phyloP scores from a whole-genome alignment of 64 coral and sea anemone species.

The Platygyra sinensis region DNA sequence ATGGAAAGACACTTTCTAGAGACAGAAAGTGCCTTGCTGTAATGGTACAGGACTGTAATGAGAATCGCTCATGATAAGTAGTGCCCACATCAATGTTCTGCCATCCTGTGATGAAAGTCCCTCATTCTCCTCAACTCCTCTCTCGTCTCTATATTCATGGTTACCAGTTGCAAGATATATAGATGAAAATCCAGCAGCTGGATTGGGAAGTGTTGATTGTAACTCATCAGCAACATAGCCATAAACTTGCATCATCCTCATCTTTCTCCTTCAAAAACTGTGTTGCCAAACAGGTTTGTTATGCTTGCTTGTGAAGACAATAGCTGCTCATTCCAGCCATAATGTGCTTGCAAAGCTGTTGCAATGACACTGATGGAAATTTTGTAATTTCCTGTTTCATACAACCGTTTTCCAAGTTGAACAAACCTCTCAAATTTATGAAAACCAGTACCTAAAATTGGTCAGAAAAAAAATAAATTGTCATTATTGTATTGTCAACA shows the following conservation, averaged over 20 bases:
- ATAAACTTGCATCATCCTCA: neutral
- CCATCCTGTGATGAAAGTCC: neutral
- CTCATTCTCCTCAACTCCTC: neutral
- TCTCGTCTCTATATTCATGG: neutral
- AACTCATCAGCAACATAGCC: conserved; percentile 4
- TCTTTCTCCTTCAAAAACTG: neutral
- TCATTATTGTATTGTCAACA: too few relatives aligned
- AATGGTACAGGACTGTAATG: conserved; percentile 48
- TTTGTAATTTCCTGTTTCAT: conserved; percentile 5
- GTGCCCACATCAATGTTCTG: conserved; percentile 49
- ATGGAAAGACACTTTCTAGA: conserved; percentile 51
- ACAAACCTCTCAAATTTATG: conserved; percentile 57
- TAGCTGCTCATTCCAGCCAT: neutral
- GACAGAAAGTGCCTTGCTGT: conserved; percentile 43
- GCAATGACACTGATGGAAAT: conserved; percentile 27
- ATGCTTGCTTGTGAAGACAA: conserved; percentile 12
- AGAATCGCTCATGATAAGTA: conserved; percentile 60
- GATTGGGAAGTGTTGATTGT: neutral
- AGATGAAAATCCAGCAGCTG: conserved; percentile 21
- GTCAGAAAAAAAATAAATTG: neutral
- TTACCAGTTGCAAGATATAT: conserved; percentile 43
- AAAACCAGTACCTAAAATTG: conserved; percentile 33
- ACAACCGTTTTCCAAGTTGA: conserved; percentile 54
- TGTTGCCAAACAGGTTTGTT: neutral
- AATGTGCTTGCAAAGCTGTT: conserved; percentile 52